Percentiles rank a stretch among this genome's conserved stretches.
phyloP scores from a whole-genome alignment of 2,797 vertebrate genomes.

The Novumbra hubbsi region DNA sequence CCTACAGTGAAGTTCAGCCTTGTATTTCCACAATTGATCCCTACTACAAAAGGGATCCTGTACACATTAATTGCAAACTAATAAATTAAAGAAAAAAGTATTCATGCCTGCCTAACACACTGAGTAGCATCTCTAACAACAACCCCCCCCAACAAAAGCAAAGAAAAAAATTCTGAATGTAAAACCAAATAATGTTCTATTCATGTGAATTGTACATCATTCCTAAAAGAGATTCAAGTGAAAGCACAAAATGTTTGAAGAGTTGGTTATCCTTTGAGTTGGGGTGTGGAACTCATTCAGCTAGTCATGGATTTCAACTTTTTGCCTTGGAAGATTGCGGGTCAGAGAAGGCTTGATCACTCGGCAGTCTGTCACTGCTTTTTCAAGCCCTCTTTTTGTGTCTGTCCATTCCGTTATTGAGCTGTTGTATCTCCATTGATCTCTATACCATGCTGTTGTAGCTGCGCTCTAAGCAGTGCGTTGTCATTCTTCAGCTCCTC shows the following conservation, averaged over 20 bases:
- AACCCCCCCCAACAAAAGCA: slow-evolving; percentile 20
- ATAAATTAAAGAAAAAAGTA: slow-evolving; percentile 61
- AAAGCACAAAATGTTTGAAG: slow-evolving; percentile 34
- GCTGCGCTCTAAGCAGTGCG: slow-evolving; percentile 85
- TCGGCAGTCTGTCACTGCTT: slow-evolving; percentile 37
- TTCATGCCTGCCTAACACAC: slow-evolving; percentile 50
- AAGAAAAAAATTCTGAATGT: slow-evolving; percentile 11
- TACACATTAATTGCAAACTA: slow-evolving; percentile 47
- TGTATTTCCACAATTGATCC: slow-evolving; percentile 10
- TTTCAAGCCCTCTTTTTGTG: slow-evolving; percentile 23
- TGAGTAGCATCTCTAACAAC: slow-evolving; percentile 54
- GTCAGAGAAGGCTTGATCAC: slow-evolving; percentile 29
- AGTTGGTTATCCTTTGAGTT: slow-evolving; percentile 40
- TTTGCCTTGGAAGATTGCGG: not conserved
- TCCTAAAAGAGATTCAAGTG: slow-evolving; percentile 44
- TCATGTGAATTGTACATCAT: slow-evolving; percentile 27
- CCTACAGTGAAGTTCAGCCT: slow-evolving; percentile 13
- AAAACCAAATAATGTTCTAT: slow-evolving; percentile 31
- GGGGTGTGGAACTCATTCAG: slow-evolving; percentile 35
- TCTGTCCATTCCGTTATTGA: slow-evolving; percentile 71
- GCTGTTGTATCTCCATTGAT: slow-evolving; percentile 79
- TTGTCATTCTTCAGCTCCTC: slow-evolving; percentile 93
- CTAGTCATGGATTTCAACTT: slow-evolving; percentile 33
- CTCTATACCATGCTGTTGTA: slow-evolving; percentile 90
- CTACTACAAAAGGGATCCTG: slow-evolving; percentile 24